phyloP scores from a whole-genome alignment of 2,113 vertebrate species.

The Desmodus rotundus region DNA sequence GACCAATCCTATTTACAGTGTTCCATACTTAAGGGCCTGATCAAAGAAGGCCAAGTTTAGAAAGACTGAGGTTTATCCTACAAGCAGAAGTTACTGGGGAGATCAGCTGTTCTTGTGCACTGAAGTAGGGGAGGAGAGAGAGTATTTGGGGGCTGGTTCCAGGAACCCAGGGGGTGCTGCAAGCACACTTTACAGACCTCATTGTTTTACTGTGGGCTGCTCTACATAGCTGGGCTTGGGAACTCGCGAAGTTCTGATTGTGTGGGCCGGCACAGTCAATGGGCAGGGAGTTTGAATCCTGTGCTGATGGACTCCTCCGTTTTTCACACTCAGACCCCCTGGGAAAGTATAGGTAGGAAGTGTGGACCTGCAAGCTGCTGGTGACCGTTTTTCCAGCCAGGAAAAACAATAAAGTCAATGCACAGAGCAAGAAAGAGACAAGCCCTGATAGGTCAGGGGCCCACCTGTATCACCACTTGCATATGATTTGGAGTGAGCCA shows the following conservation, averaged over 20 bases:
- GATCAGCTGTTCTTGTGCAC: neutral
- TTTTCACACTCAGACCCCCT: neutral
- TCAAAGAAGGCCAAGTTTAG: neutral
- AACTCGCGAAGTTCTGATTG: neutral
- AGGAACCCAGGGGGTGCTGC: neutral
- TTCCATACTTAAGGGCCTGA: neutral
- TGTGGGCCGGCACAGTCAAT: neutral
- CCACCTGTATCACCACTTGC: neutral
- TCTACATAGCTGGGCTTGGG: neutral
- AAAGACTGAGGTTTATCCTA: neutral
- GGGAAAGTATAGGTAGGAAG: neutral
- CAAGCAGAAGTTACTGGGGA: neutral
- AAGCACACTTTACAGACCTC: neutral
- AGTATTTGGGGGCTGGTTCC: neutral
- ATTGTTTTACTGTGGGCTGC: neutral
- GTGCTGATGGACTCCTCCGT: fast-evolving
- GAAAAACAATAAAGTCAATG: neutral
- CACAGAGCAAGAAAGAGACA: neutral
- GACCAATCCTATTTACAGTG: neutral
- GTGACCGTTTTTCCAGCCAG: neutral
- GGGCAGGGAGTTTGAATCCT: neutral
- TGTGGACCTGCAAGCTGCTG: neutral
- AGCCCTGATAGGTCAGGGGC: neutral
- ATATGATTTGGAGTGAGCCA: neutral
- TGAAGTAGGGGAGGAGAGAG: neutral